Evolutionary conservation across 2,113 vertebrate genomes (phyloP).

Genomic region (Alligator sinensis): DNA sequence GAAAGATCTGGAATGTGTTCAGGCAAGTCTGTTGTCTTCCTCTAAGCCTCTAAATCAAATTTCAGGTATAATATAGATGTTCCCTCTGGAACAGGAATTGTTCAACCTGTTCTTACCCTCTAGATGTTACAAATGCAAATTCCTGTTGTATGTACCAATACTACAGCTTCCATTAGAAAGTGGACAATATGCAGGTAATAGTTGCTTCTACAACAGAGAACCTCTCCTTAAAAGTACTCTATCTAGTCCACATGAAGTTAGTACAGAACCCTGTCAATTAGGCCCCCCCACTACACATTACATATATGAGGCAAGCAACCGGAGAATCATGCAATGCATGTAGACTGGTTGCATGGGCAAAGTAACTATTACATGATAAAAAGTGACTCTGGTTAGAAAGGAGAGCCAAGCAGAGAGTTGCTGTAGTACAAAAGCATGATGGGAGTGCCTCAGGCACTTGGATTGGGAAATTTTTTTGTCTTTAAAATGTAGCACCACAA

Average conservation of each 20-base stretch:
- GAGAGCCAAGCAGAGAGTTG: too few relatives aligned
- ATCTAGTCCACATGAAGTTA: fast-evolving
- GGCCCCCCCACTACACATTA: fast-evolving
- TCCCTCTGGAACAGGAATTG: background rate
- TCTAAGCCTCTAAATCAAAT: background rate
- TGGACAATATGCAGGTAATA: background rate
- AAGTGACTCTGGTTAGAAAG: too few relatives aligned
- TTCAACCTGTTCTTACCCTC: background rate
- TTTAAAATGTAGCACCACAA: too few relatives aligned
- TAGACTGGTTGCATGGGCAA: too few relatives aligned
- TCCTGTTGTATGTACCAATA: background rate
- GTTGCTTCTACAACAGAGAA: background rate
- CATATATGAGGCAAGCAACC: fast-evolving
- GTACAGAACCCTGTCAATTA: fast-evolving
- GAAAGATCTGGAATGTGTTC: background rate
- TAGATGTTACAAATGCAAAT: background rate
- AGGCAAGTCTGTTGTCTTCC: constrained; percentile 5
- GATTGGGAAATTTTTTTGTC: too few relatives aligned
- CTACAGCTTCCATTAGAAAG: background rate
- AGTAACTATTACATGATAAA: too few relatives aligned
- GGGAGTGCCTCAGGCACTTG: too few relatives aligned
- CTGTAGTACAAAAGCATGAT: too few relatives aligned
- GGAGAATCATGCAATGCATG: too few relatives aligned
- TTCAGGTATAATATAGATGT: background rate
- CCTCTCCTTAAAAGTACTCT: background rate